A percentile compares a stretch with the other conserved stretches of the same genome.
Conservation (phyloP, 2,113 vertebrate species). For the Zingel zingel region DNA sequence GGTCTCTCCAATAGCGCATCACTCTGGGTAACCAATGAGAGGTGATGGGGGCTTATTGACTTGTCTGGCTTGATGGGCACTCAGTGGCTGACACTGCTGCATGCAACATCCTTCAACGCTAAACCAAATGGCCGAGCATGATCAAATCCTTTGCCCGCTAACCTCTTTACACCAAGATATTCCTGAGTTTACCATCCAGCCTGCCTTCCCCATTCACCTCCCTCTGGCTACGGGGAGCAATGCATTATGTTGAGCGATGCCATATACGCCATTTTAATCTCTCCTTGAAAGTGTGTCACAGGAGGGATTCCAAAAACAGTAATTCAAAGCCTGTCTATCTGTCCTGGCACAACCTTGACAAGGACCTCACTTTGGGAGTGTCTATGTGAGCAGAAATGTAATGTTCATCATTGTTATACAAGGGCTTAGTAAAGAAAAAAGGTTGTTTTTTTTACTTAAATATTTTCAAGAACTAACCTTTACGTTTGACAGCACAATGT, state of each 20-base stretch:
- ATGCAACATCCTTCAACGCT: conserved; percentile 56
- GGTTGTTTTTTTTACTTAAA: not conserved
- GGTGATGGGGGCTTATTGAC: conserved; percentile 87
- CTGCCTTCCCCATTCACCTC: not conserved
- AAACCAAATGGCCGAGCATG: conserved; percentile 72
- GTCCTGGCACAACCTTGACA: conserved; percentile 35
- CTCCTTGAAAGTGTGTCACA: conserved; percentile 71
- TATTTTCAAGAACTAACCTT: not conserved
- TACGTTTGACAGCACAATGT: not conserved
- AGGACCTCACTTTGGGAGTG: not conserved
- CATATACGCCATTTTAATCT: conserved; percentile 67
- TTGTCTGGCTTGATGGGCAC: conserved; percentile 82
- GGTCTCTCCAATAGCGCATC: conserved; percentile 74
- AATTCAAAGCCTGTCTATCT: conserved; percentile 21
- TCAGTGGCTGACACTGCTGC: conserved; percentile 82
- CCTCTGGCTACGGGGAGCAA: conserved; percentile 42
- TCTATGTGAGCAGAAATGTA: conserved; percentile 6
- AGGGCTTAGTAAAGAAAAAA: not conserved
- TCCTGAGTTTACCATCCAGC: conserved; percentile 54
- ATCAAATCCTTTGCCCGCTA: conserved; percentile 84
- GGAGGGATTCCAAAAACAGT: conserved; percentile 39
- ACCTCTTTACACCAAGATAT: conserved; percentile 63
- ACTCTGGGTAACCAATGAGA: conserved; percentile 81
- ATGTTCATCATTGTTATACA: conserved; percentile 4
- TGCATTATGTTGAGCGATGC: conserved; percentile 77